Conservation (phyloP, 2,113 vertebrate species). For the Platycercus adscitus region DNA sequence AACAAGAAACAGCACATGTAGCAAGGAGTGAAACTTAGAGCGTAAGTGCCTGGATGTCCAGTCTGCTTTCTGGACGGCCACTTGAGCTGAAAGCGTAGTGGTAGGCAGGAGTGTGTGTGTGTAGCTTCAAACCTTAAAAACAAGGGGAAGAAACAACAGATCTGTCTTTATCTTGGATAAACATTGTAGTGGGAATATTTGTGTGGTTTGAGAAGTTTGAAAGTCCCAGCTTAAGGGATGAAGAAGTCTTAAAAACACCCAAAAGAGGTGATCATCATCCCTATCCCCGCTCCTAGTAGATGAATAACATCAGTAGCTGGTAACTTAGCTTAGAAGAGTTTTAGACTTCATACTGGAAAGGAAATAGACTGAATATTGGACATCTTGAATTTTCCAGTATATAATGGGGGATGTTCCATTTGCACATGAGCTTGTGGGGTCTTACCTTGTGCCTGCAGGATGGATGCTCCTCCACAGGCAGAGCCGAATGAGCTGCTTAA, state of each 20-base stretch:
- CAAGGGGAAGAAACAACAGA: not conserved
- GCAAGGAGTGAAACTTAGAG: not conserved
- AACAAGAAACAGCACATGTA: constrained; percentile 19
- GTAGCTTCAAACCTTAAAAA: not conserved
- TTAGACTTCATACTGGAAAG: not conserved
- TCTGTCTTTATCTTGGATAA: not conserved
- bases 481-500: not conserved
- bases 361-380: not conserved
- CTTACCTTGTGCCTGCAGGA: not conserved
- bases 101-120: not conserved
- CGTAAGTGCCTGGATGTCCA: not conserved
- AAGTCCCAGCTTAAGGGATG: not conserved
- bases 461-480: not conserved
- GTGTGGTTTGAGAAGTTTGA: not conserved
- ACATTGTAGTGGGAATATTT: not conserved
- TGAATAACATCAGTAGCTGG: not conserved
- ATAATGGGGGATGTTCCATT: not conserved
- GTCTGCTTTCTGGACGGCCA: not conserved
- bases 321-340: not conserved
- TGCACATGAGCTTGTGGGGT: not conserved
- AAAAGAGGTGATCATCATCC: not conserved
- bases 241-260: not conserved
- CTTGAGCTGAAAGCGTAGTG: not conserved
- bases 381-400: not conserved
- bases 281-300: not conserved